Evolutionary conservation across 2,888 invertebrate genomes (phyloP).

Genomic region (Osedax frankpressi): DNA sequence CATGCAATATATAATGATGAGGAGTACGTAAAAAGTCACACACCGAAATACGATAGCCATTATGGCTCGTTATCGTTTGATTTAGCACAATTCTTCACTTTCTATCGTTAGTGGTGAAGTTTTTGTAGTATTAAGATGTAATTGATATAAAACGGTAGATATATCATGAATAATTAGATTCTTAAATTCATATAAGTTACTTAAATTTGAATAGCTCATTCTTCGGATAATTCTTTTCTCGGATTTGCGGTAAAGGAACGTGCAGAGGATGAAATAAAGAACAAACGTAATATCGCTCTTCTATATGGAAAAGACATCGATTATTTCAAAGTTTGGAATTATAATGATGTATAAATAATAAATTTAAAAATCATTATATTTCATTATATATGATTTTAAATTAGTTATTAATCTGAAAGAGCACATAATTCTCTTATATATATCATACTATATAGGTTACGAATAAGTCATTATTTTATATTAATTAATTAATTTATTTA

Average conservation of each 20-base stretch:
- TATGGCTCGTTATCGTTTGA: conserved; percentile 20
- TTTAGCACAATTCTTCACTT: conserved; percentile 26
- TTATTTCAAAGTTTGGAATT: conserved; percentile 22
- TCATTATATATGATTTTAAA: no score
- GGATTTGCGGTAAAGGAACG: conserved; percentile 23
- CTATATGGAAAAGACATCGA: conserved; percentile 25
- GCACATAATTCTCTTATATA: no score
- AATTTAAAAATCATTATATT: no score
- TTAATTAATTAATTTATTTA: neutral
- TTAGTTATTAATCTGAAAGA: no score
- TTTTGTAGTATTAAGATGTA: no score
- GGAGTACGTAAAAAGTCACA: conserved; percentile 15
- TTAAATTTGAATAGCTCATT: conserved; percentile 24
- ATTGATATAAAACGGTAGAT: no score
- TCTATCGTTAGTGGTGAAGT: conserved; percentile 26
- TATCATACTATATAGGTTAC: no score
- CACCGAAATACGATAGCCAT: neutral
- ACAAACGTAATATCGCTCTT: conserved; percentile 24
- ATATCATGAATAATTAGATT: no score
- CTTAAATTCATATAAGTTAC: no score
- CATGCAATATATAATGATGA: conserved; percentile 25
- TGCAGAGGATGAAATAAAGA: neutral
- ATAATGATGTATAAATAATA: no score
- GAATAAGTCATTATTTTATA: no score
- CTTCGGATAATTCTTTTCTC: conserved; percentile 27